Evolutionary conservation across 1,140 invertebrate species (phyloP).

Genomic region (Ceratina australensis): DNA sequence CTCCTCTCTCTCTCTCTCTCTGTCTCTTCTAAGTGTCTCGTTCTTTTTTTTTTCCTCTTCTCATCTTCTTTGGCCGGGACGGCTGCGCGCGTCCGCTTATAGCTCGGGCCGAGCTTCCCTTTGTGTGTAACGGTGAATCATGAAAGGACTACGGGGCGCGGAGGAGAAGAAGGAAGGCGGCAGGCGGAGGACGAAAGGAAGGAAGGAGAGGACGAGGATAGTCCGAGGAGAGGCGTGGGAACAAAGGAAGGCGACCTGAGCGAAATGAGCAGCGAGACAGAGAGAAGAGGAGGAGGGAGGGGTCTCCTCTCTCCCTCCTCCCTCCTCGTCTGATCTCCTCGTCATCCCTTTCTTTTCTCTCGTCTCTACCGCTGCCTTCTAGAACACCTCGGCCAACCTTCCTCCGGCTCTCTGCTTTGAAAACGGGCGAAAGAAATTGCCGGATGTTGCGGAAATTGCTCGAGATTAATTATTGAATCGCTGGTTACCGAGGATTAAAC

Average conservation of each 20-base stretch:
- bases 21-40: slow-evolving; percentile 37
- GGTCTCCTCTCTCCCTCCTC: no score
- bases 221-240: slow-evolving; percentile 68
- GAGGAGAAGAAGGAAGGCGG: slow-evolving; percentile 7
- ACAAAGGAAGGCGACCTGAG: slow-evolving; percentile 70
- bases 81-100: slow-evolving; percentile 42
- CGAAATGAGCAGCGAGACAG: slow-evolving; percentile 24
- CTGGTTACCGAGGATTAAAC: no score
- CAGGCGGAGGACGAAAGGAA: no score
- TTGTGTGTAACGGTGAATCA: slow-evolving; percentile 70
- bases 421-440: slow-evolving; percentile 28
- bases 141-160: not conserved
- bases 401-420: slow-evolving; percentile 2
- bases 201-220: not conserved
- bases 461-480: no score
- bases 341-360: slow-evolving; percentile 39
- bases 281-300: slow-evolving; percentile 9
- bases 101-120: slow-evolving; percentile 61
- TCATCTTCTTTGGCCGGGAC: slow-evolving; percentile 16
- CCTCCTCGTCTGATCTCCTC: slow-evolving; percentile 53
- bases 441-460: no score
- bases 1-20: no score
- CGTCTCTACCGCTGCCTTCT: not conserved
- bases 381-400: slow-evolving; percentile 22
- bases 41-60: slow-evolving; percentile 14